Evolutionary conservation across 2,797 vertebrate genomes (phyloP).

Genomic region (Sitta carolinensis): DNA sequence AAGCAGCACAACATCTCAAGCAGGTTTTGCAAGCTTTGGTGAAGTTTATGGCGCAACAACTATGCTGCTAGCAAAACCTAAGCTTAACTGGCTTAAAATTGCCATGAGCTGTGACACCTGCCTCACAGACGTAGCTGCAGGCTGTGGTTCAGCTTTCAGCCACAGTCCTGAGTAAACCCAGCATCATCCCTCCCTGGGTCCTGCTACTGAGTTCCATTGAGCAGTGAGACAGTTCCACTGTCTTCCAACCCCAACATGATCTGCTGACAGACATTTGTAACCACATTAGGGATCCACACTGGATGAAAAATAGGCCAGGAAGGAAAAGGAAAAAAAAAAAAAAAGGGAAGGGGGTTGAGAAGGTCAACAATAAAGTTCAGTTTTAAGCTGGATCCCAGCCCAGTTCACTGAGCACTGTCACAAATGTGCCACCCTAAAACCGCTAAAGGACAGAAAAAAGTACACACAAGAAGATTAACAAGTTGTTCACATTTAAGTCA

Average conservation of each 20-base stretch:
- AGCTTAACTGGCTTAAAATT: not conserved
- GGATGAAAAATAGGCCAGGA: not conserved
- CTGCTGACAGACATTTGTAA: not conserved
- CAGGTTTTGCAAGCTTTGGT: constrained; percentile 24
- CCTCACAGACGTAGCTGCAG: not conserved
- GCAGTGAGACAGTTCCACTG: not conserved
- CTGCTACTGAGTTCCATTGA: not conserved
- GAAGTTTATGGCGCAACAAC: not conserved
- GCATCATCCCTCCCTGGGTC: not conserved
- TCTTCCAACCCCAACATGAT: rapidly evolving
- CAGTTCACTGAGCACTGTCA: not conserved
- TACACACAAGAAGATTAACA: not conserved
- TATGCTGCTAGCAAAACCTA: not conserved
- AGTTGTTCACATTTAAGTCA: not conserved
- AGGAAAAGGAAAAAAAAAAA: rapidly evolving
- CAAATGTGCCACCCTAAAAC: not conserved
- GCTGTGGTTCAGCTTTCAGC: not conserved
- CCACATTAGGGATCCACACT: not conserved
- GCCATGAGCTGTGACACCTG: not conserved
- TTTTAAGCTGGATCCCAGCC: not conserved
- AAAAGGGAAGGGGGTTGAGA: not conserved
- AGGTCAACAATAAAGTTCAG: not conserved
- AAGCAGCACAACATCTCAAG: not conserved
- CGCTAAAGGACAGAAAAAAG: not conserved
- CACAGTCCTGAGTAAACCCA: not conserved